Conservation (phyloP, 2,888 invertebrate species). For the Colostygia pectinataria region DNA sequence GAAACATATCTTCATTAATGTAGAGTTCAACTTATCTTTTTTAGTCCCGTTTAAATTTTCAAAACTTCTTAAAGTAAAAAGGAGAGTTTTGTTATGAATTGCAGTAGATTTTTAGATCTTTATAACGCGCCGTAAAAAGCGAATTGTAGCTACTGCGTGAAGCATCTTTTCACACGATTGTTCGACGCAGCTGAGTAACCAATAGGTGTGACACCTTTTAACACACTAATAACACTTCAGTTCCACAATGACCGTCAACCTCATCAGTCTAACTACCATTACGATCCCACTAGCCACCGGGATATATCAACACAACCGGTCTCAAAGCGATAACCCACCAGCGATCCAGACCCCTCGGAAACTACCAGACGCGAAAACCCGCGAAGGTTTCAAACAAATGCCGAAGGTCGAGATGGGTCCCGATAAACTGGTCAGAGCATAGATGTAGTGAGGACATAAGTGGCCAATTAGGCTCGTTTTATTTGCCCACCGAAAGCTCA, state of each 20-base stretch:
- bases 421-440: constrained; percentile 17
- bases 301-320: constrained; percentile 35
- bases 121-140: too few species aligned
- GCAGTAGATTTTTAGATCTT: too few species aligned
- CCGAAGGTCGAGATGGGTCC: constrained; percentile 27
- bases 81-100: too few species aligned
- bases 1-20: too few species aligned
- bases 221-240: constrained; percentile 31
- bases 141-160: too few species aligned
- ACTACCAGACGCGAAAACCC: constrained; percentile 8
- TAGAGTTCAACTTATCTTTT: too few species aligned
- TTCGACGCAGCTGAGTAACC: too few species aligned
- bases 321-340: constrained; percentile 34
- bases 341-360: constrained; percentile 20
- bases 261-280: constrained; percentile 31
- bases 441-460: constrained; percentile 32
- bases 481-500: constrained; percentile 36
- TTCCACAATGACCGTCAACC: constrained; percentile 25
- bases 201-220: not conserved
- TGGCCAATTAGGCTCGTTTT: constrained; percentile 38
- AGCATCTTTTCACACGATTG: too few species aligned
- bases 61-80: too few species aligned
- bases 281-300: constrained; percentile 28
- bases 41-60: too few species aligned
- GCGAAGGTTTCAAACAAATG: not conserved